A percentile compares a stretch with the other conserved stretches of the same genome.
Conservation (phyloP, 2,113 vertebrate species). For the Elachura formosa region DNA sequence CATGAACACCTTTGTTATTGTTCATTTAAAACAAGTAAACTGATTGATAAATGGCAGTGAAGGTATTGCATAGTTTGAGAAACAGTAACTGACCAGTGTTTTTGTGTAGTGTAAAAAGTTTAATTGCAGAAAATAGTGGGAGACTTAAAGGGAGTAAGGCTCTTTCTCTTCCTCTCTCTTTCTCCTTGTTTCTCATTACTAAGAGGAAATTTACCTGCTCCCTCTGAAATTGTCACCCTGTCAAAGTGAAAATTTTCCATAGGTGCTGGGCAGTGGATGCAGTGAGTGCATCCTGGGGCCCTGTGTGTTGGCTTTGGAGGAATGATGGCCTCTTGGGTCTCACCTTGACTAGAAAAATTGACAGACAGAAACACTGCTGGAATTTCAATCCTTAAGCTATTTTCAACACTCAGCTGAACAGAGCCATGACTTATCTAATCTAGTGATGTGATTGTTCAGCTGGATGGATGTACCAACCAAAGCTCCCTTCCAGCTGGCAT, state of each 20-base stretch:
- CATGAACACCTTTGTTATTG: background rate
- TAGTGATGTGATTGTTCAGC: background rate
- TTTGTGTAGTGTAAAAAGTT: background rate
- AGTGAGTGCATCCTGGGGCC: background rate
- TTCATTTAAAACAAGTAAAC: background rate
- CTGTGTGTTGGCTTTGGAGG: background rate
- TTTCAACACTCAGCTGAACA: background rate
- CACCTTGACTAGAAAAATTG: background rate
- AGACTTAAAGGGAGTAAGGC: background rate
- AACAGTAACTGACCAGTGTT: background rate
- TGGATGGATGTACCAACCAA: background rate
- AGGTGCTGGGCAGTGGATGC: background rate
- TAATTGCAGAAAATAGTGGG: background rate
- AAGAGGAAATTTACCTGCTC: slow-evolving; percentile 23
- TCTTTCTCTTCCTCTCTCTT: background rate
- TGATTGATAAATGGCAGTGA: background rate
- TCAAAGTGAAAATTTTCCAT: slow-evolving; percentile 7
- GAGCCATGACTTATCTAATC: background rate
- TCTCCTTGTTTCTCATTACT: slow-evolving; percentile 1
- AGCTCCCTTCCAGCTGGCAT: background rate
- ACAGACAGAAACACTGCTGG: background rate
- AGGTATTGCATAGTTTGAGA: background rate
- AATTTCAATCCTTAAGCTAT: background rate
- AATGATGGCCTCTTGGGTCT: background rate
- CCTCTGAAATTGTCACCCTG: background rate